Evolutionary conservation across 2,888 invertebrate species (phyloP), one percentile per base, ranked within the genome.

Genomic region (Eristalis intricaria): DNA sequence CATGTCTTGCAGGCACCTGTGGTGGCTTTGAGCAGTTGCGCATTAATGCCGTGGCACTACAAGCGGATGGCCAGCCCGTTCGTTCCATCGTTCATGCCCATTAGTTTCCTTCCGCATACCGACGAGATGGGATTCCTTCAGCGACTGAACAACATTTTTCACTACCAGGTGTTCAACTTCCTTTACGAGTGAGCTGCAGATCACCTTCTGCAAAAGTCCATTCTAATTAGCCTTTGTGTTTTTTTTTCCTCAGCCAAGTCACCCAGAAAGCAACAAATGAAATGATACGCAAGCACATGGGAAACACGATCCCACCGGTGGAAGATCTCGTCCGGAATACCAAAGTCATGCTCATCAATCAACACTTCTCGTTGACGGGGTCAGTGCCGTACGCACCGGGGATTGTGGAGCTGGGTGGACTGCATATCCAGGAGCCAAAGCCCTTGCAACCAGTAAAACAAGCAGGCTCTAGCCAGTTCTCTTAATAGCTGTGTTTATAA

Each of bases 1-100:
- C 94, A 95, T 90, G 95, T 95, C 89, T 93, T 96, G 26, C 91
- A 94, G 23, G 95, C 94, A 0, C 96, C 96, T 0, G 94, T 94
- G 0, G 93, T 96, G 0, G 94, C 94, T 0, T 89, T 95, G 4
- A 94, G 94, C 10, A 94, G 95, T 0, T 94, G 94, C 89, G 92
- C 94, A 40, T 89, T 95, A 15, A 94, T 95, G 94, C 94, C 95
- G 0, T 95, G 94, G 94, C 93, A 94, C 65, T 94, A 94, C 75
- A 91, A 91, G 8, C 93, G 95, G 38, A 91, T 95, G 80, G 94
- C 94, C 0, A 93, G 94, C 38, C 94, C 95, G 0, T 93, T 93
- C 84, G 94, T 95, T 88, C 94, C 94, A 0, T 93, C 95, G 0
- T 95, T 94, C 86, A 93, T 94, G 90, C 13, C 94, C 94, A 92